A percentile compares a stretch with the other conserved stretches of the same genome.
Conservation (phyloP, 1,140 invertebrate genomes). For the Amyelois transitella region DNA sequence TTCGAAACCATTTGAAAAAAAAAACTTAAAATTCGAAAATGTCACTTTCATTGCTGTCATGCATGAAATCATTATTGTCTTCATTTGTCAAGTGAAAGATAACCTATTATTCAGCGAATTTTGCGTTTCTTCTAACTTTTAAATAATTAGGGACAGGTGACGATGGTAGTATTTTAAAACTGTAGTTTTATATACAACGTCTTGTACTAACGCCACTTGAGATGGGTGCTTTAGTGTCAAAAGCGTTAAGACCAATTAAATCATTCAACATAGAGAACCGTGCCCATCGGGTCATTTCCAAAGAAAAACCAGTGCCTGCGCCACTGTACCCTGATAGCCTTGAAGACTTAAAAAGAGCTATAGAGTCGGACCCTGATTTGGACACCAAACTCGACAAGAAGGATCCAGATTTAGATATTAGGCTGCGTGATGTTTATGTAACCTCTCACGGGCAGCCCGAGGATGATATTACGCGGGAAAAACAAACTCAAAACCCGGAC, state of each 20-base stretch:
- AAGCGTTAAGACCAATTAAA: constrained; percentile 53
- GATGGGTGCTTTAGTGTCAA: constrained; percentile 68
- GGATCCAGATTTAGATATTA: constrained; percentile 74
- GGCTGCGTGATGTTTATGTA: constrained; percentile 82
- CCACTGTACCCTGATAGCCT: constrained; percentile 77
- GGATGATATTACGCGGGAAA: constrained; percentile 49
- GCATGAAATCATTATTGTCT: not conserved
- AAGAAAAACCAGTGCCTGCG: constrained; percentile 79
- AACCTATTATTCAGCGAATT: too few relatives aligned
- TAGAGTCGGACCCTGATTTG: constrained; percentile 77
- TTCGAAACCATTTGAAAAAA: too few relatives aligned
- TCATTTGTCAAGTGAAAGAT: not conserved
- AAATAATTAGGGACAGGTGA: constrained; percentile 1
- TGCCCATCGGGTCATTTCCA: constrained; percentile 79
- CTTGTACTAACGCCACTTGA: constrained; percentile 51
- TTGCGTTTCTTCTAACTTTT: not conserved
- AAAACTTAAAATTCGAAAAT: not conserved
- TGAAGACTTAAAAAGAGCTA: constrained; percentile 77
- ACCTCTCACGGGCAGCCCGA: constrained; percentile 70
- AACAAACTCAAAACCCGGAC: constrained; percentile 16
- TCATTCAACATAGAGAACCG: constrained; percentile 82
- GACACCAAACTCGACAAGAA: constrained; percentile 76
- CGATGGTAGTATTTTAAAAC: not conserved
- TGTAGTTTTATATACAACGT: not conserved
- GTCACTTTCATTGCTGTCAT: not conserved